A percentile compares a stretch with the other conserved stretches of the same genome.
Conservation (phyloP, 2,113 vertebrate genomes). For the Hemicordylus capensis region DNA sequence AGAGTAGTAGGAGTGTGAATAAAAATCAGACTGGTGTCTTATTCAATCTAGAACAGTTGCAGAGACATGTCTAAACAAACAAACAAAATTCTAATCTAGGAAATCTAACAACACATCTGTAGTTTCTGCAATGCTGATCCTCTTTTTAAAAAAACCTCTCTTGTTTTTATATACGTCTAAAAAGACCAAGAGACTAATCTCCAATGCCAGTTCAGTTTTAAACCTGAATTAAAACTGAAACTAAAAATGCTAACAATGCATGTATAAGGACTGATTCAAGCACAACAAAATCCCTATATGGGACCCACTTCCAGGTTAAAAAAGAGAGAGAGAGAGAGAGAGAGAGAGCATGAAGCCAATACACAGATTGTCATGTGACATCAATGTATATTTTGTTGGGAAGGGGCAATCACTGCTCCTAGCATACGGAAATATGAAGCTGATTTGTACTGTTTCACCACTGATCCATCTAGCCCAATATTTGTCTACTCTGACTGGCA, state of each 20-base stretch:
- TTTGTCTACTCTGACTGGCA: neutral
- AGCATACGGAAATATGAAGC: neutral
- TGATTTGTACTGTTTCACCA: neutral
- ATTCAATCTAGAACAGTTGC: neutral
- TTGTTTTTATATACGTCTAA: neutral
- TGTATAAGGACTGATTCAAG: neutral
- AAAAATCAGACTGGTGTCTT: neutral
- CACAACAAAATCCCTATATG: neutral
- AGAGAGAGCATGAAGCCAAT: neutral
- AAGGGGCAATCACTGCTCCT: neutral
- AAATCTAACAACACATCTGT: neutral
- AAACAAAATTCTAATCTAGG: neutral
- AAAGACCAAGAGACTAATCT: neutral
- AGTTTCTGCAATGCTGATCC: neutral
- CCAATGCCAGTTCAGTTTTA: neutral
- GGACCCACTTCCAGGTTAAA: neutral
- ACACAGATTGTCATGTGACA: neutral
- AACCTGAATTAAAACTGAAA: neutral
- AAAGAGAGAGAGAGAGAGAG: too few relatives aligned
- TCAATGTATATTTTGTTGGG: neutral
- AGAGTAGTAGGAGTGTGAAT: neutral
- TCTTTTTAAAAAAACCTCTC: too few relatives aligned
- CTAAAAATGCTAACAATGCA: too few relatives aligned
- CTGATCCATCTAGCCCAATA: neutral
- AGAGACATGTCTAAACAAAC: neutral